phyloP scores from a whole-genome alignment of 2,888 invertebrate species.

The Cremastobaeus sp. region DNA sequence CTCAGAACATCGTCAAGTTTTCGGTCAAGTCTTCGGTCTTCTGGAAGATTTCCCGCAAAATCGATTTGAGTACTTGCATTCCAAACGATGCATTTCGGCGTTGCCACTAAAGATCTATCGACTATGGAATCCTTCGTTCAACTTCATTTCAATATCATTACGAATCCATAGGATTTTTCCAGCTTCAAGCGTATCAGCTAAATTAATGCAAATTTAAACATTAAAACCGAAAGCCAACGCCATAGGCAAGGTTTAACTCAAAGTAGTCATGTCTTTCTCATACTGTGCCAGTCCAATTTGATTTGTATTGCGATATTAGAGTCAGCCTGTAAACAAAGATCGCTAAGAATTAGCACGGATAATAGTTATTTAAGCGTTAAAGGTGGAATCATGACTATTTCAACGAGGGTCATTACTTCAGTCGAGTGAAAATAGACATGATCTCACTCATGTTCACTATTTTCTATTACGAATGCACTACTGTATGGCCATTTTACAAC shows the following conservation, averaged over 20 bases:
- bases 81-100: conserved; percentile 8
- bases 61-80: conserved; percentile 41
- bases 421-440: too few relatives aligned
- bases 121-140: conserved; percentile 26
- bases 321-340: too few relatives aligned
- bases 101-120: conserved; percentile 23
- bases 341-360: too few relatives aligned
- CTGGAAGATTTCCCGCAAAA: conserved; percentile 33
- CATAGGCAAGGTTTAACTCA: conserved; percentile 1
- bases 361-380: too few relatives aligned
- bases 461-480: too few relatives aligned
- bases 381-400: too few relatives aligned
- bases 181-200: conserved; percentile 33
- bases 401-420: too few relatives aligned
- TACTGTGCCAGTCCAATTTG: too few relatives aligned
- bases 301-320: too few relatives aligned
- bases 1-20: conserved; percentile 38
- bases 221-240: conserved; percentile 32
- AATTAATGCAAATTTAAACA: conserved; percentile 55
- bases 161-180: conserved; percentile 42
- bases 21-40: conserved; percentile 31
- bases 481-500: too few relatives aligned
- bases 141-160: conserved; percentile 49
- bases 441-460: too few relatives aligned
- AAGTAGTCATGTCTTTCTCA: conserved; percentile 26